A percentile compares a stretch with the other conserved stretches of the same genome.
phyloP scores from a whole-genome alignment of 2,888 invertebrate genomes.

The Drosophila nr. medialis region DNA sequence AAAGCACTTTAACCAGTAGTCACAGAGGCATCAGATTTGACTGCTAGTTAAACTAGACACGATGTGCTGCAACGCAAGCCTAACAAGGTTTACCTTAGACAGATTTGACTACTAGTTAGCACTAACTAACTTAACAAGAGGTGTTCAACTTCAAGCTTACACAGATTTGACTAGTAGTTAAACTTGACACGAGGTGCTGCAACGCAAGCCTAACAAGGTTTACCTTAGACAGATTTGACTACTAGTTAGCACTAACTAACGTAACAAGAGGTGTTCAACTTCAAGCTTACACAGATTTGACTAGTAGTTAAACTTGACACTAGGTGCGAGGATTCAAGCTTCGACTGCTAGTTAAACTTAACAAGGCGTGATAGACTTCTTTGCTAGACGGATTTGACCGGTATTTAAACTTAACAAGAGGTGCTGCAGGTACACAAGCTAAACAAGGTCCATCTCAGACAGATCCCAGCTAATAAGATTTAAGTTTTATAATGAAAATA shows the following conservation, averaged over 20 bases:
- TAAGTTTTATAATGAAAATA: neutral
- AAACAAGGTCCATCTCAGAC: neutral
- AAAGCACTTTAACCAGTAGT: conserved; percentile 33
- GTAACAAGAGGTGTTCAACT: neutral
- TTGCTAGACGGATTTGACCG: neutral
- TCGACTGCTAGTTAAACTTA: neutral
- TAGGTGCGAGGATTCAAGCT: neutral
- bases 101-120: neutral
- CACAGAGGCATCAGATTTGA: neutral
- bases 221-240: neutral
- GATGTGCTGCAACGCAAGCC: neutral
- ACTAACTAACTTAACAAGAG: neutral
- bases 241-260: neutral
- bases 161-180: neutral
- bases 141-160: neutral
- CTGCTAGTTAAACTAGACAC: conserved; percentile 1
- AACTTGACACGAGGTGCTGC: neutral
- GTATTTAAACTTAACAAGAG: conserved; percentile 1
- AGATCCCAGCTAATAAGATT: neutral
- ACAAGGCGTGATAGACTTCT: neutral
- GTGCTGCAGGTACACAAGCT: neutral
- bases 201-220: neutral
- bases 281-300: neutral
- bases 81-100: neutral
- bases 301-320: neutral